Percentiles rank a stretch among this genome's conserved stretches.
phyloP scores from a whole-genome alignment of 2,797 vertebrate genomes.

The Xyrichtys novacula region DNA sequence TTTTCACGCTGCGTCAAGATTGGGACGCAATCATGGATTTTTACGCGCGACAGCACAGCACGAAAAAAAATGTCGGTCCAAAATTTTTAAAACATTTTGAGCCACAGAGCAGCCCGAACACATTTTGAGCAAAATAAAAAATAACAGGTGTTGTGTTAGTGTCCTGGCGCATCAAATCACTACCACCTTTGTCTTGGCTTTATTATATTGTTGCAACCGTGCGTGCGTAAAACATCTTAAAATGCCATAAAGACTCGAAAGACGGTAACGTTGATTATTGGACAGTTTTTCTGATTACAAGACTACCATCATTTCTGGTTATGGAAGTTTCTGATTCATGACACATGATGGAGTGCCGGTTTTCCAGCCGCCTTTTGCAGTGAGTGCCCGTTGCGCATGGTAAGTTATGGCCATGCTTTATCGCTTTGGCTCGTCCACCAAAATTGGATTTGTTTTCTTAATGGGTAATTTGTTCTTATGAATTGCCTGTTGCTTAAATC shows the following conservation, averaged over 20 bases:
- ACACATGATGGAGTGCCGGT: conserved; percentile 9
- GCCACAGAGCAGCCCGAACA: background rate
- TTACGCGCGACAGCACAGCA: conserved; percentile 43
- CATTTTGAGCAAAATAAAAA: background rate
- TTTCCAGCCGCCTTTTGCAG: background rate
- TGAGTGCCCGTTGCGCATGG: conserved; percentile 3
- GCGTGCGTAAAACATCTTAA: conserved; percentile 37
- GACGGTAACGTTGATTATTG: background rate
- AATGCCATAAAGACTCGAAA: background rate
- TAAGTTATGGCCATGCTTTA: background rate
- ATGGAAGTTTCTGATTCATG: background rate
- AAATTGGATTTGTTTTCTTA: too few relatives aligned
- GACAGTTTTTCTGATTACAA: background rate
- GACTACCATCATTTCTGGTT: background rate
- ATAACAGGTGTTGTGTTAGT: accelerated
- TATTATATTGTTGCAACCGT: background rate
- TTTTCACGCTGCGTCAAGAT: conserved; percentile 3
- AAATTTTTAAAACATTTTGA: background rate
- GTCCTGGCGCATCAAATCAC: background rate
- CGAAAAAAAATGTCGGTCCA: background rate
- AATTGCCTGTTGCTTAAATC: too few relatives aligned
- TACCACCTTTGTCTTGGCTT: background rate
- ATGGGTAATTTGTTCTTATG: too few relatives aligned
- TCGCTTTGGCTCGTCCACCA: too few relatives aligned
- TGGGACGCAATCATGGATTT: conserved; percentile 30